These are phyloP conservation scores for Gymnobelideus leadbeateri DNA, from an alignment of 2,113 vertebrate species.

Conservation along the genomic window DNA sequence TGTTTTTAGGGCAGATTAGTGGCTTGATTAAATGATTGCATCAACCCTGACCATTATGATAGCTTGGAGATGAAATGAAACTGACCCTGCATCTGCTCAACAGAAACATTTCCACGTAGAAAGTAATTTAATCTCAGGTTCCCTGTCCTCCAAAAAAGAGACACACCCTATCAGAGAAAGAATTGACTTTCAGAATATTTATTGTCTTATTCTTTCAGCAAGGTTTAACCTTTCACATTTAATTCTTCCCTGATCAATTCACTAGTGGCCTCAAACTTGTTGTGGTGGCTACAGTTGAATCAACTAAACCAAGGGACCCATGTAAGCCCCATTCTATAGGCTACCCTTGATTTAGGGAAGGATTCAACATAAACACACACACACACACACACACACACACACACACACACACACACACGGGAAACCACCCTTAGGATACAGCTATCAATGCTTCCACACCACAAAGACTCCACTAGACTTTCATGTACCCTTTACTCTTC, in stretches of 20 bases:
- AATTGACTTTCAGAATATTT: not conserved
- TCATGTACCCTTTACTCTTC: not conserved
- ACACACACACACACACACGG: too few species aligned
- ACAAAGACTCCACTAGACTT: not conserved
- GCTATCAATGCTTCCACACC: not conserved
- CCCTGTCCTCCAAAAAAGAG: not conserved
- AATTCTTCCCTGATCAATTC: not conserved
- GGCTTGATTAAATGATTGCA: not conserved
- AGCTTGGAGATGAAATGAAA: not conserved
- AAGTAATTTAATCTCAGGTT: not conserved
- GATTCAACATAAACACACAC: not conserved
- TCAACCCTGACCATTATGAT: not conserved
- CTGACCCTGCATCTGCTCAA: not conserved
- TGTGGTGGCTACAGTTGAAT: not conserved
- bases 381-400: too few species aligned
- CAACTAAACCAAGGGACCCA: not conserved
- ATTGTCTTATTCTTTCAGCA: not conserved
- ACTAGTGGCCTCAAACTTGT: not conserved
- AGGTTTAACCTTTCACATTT: not conserved
- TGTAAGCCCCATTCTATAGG: not conserved
- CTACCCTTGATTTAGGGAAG: not conserved
- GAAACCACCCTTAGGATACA: not conserved
- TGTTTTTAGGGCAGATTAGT: slow-evolving; percentile 1
- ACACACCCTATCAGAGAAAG: not conserved
- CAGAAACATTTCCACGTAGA: not conserved